Evolutionary conservation across 2,113 vertebrate species (phyloP).

Genomic region (Genyomyrus donnyi): DNA sequence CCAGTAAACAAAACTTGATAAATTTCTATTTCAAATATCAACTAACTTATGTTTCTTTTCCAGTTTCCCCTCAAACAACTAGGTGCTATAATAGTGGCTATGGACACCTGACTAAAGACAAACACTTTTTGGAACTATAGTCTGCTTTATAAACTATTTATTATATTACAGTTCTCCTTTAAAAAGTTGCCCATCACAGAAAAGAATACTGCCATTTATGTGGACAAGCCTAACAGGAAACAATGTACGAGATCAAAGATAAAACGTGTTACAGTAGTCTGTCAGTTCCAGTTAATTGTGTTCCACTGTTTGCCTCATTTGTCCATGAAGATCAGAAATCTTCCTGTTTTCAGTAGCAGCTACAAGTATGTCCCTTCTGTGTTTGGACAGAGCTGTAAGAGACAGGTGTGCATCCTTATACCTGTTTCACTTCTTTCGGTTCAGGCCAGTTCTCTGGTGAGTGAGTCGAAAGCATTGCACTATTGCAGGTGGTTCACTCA

Average conservation of each 20-base stretch:
- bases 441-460: conserved; percentile 55
- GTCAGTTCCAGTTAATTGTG: neutral
- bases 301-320: neutral
- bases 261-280: neutral
- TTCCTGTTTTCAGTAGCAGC: neutral
- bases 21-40: neutral
- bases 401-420: conserved; percentile 27
- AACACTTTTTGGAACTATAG: neutral
- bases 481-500: conserved; percentile 42
- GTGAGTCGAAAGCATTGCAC: conserved; percentile 77
- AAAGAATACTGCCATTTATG: neutral
- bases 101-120: neutral
- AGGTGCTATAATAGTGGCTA: neutral
- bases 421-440: conserved; percentile 70
- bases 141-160: neutral
- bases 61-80: neutral
- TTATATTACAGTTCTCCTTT: neutral
- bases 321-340: neutral
- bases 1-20: neutral
- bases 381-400: neutral
- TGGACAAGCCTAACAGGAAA: neutral
- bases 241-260: neutral
- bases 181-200: neutral
- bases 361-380: neutral
- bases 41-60: neutral